These are phyloP conservation scores for Spodoptera picta DNA, from an alignment of 2,888 invertebrate species.

Conservation along the genomic window DNA sequence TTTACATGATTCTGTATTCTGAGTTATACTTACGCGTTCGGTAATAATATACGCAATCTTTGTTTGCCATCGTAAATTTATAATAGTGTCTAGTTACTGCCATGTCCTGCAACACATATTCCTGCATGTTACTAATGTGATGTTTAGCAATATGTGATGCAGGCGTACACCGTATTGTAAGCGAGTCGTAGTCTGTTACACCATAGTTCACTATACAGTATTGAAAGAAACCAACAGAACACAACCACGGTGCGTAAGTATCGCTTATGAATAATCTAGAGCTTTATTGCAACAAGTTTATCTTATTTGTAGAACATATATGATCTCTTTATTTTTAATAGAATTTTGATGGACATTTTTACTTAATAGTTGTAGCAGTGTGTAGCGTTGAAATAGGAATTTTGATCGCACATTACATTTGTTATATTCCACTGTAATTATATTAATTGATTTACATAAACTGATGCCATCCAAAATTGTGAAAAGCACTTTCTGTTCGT, in stretches of 20 bases:
- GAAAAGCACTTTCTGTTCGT: conserved; percentile 58
- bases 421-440: conserved; percentile 65
- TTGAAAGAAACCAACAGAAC: conserved; percentile 70
- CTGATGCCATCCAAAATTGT: conserved; percentile 77
- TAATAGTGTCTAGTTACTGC: too few species aligned
- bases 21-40: conserved; percentile 66
- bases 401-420: conserved; percentile 77
- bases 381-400: conserved; percentile 77
- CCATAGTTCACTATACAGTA: conserved; percentile 61
- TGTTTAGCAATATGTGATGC: conserved; percentile 6
- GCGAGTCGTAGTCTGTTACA: conserved; percentile 24
- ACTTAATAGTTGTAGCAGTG: conserved; percentile 85
- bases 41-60: neutral
- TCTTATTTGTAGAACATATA: conserved; percentile 84
- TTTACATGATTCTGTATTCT: conserved; percentile 61
- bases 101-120: too few species aligned
- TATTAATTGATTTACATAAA: conserved; percentile 65
- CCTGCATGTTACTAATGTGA: too few species aligned
- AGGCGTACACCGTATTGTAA: neutral
- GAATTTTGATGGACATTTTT: conserved; percentile 88
- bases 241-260: conserved; percentile 69
- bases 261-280: conserved; percentile 75
- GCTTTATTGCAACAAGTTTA: conserved; percentile 85
- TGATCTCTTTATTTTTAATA: conserved; percentile 88
- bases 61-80: too few species aligned